Evolutionary conservation across 92 coral and sea anemone genomes (phyloP).

Genomic region (Bergia puertoricense): DNA sequence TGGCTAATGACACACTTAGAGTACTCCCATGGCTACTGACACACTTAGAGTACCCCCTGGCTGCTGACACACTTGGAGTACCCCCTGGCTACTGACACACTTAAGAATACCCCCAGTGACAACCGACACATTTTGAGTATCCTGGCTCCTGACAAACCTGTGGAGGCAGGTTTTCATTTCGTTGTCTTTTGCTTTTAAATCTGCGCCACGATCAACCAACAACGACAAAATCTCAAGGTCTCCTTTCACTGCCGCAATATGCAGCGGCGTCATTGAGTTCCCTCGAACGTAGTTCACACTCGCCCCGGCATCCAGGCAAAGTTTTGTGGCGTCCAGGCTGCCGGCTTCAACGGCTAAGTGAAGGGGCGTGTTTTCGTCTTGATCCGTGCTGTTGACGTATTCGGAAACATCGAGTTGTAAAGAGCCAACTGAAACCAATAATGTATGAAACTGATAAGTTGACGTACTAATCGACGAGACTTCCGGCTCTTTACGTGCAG

Average conservation of each 20-base stretch:
- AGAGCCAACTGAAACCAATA: conserved; percentile 18
- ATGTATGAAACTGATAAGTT: background rate
- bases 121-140: no score
- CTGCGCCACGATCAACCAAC: conserved; percentile 61
- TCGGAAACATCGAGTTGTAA: conserved; percentile 4
- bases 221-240: conserved; percentile 55
- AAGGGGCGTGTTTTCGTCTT: conserved; percentile 58
- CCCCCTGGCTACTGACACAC: no score
- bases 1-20: no score
- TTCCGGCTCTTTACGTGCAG: no score
- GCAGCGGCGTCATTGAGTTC: conserved; percentile 55
- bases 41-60: no score
- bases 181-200: conserved; percentile 51
- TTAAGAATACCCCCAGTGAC: no score
- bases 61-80: no score
- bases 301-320: conserved; percentile 61
- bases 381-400: conserved; percentile 41
- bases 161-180: conserved; percentile 71
- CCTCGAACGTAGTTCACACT: conserved; percentile 49
- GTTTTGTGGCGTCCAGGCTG: conserved; percentile 42
- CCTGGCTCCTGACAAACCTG: conserved; percentile 38
- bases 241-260: conserved; percentile 66
- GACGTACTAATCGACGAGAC: no score
- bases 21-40: no score
- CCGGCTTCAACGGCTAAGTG: conserved; percentile 63